Base-by-base conservation (phyloP, 2,797 vertebrate genomes). In the Gastrophryne carolinensis region DNA sequence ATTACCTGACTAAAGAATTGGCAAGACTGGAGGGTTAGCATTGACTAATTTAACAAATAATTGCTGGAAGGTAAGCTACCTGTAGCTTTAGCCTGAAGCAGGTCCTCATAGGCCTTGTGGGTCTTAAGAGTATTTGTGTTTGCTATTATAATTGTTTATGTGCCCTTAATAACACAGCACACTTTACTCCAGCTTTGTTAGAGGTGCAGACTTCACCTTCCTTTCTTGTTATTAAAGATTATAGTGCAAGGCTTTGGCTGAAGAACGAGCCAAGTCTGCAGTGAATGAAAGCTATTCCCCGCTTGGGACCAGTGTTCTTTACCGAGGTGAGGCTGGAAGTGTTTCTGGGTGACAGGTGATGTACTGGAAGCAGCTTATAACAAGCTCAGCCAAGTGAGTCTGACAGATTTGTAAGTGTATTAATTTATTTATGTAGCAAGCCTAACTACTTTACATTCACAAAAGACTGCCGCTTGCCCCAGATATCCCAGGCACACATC, bases 391-490 rank as follows among this genome's bases (percentile, higher is more conserved):
- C 66, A 57, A 69, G 66, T 39, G 64, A 44, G 10, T 57, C 66
- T 56, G 66, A 57, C 52, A 56, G 52, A 69, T 69, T 69, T 69
- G 66, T 69, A 69, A 57, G 66, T 69, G 52, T 44, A 56, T 44
- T 57, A 44, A 56, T 69, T 69, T 68, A 56, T 68, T 68, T 69
- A 57, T 69, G 66, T 69, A 57, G 52, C 5, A 4, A 44, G 66
- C 11, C 24, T 41, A 54, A 27, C 52, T 69, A 69, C 66, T 69
- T 69, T 57, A 56, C 66, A 69, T 69, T 69, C 66, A 69, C 35
- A 41, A 57, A 69, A 69, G 50, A 57, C 24, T 6, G 24, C 52
- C 10, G 24, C 49, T 54, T 17, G 35, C n/a, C 64, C 35, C 4
- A 56, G 35, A 56, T 41, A 29, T 69, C 66, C 44, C 52, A 56